phyloP scores from a whole-genome alignment of 2,888 invertebrate genomes.

The Hypomecis punctinalis region DNA sequence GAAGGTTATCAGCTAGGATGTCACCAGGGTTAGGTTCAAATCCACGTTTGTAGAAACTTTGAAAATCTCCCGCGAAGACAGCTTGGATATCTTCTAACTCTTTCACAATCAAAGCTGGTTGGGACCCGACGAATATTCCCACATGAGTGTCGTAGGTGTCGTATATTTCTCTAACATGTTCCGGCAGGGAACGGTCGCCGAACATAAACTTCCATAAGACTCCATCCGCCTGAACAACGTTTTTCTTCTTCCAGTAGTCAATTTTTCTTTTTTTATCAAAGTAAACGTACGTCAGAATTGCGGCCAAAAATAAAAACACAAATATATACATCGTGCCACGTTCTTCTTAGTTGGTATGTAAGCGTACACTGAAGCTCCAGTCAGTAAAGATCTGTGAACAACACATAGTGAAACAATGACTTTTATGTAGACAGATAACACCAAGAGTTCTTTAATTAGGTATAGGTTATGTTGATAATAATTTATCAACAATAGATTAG shows the following conservation, averaged over 20 bases:
- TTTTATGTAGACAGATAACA: too few relatives aligned
- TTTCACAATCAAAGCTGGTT: slow-evolving; percentile 59
- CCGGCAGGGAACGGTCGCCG: slow-evolving; percentile 58
- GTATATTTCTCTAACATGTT: slow-evolving; percentile 61
- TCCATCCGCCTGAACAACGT: slow-evolving; percentile 55
- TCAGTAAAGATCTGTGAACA: too few relatives aligned
- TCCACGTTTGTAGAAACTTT: slow-evolving; percentile 65
- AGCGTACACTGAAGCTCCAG: too few relatives aligned
- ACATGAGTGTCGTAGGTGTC: slow-evolving; percentile 54
- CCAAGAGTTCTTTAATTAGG: too few relatives aligned
- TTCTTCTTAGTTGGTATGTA: background rate
- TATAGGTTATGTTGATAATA: too few relatives aligned
- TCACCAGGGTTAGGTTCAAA: slow-evolving; percentile 58
- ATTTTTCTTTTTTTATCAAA: slow-evolving; percentile 37
- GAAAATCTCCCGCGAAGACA: slow-evolving; percentile 62
- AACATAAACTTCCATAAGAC: slow-evolving; percentile 54
- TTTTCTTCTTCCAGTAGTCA: slow-evolving; percentile 65
- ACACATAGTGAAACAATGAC: too few relatives aligned
- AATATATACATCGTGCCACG: slow-evolving; percentile 35
- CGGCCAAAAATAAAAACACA: slow-evolving; percentile 42
- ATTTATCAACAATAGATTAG: too few relatives aligned
- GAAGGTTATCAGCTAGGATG: slow-evolving; percentile 60
- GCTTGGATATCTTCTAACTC: slow-evolving; percentile 63
- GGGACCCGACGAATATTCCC: slow-evolving; percentile 54
- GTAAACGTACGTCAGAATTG: slow-evolving; percentile 40